phyloP scores from a whole-genome alignment of 2,888 invertebrate species.

The Polia nebulosa region DNA sequence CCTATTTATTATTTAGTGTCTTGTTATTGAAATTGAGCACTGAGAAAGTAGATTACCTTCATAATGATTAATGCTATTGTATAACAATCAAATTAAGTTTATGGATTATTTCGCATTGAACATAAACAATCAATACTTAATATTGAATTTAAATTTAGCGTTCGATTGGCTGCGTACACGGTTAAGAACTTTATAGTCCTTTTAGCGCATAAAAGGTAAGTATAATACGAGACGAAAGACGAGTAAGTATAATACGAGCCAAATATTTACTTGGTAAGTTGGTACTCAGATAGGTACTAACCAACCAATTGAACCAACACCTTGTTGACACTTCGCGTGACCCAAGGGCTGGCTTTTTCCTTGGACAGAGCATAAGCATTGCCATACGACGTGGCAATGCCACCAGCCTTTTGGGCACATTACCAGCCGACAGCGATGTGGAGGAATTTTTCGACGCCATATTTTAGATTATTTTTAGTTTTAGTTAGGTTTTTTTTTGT shows the following conservation, averaged over 20 bases:
- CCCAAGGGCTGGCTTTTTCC: too few species aligned
- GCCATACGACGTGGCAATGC: too few species aligned
- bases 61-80: conserved; percentile 6
- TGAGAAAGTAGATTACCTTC: conserved; percentile 16
- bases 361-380: too few species aligned
- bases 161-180: not conserved
- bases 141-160: not conserved
- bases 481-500: too few species aligned
- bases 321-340: too few species aligned
- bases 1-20: conserved; percentile 2
- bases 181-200: not conserved
- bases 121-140: not conserved
- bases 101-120: not conserved
- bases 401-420: too few species aligned
- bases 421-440: too few species aligned
- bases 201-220: not conserved
- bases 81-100: conserved; percentile 17
- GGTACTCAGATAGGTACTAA: not conserved
- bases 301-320: not conserved
- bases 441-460: too few species aligned
- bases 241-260: not conserved
- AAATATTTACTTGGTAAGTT: not conserved
- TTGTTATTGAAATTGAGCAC: conserved; percentile 21
- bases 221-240: not conserved
- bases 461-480: too few species aligned